Percentiles rank a stretch among this genome's conserved stretches.
phyloP scores from a whole-genome alignment of 2,888 invertebrate genomes.

The Odontomyia ornata region DNA sequence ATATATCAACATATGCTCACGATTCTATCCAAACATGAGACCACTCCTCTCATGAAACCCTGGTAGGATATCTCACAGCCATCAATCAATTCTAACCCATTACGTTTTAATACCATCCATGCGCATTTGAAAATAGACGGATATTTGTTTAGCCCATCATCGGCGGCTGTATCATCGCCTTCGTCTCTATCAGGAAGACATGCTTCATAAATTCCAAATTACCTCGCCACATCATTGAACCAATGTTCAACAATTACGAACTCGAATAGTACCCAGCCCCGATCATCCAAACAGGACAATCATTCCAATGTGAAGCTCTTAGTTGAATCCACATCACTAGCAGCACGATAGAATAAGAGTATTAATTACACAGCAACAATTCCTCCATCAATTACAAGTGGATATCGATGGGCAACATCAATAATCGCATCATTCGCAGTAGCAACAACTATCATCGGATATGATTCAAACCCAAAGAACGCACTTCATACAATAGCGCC shows the following conservation, averaged over 20 bases:
- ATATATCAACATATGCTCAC: constrained; percentile 63
- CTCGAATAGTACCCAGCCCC: constrained; percentile 67
- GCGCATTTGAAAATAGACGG: constrained; percentile 71
- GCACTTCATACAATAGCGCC: constrained; percentile 55
- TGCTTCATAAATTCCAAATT: constrained; percentile 65
- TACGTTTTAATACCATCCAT: constrained; percentile 67
- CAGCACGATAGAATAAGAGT: constrained; percentile 50
- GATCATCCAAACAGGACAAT: constrained; percentile 50
- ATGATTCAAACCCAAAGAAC: constrained; percentile 43
- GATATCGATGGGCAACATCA: constrained; percentile 47
- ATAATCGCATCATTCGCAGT: neutral
- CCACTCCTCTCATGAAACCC: constrained; percentile 67
- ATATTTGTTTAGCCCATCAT: constrained; percentile 67
- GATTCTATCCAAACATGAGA: constrained; percentile 67
- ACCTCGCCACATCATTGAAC: constrained; percentile 68
- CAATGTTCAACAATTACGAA: constrained; percentile 46
- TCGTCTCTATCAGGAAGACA: constrained; percentile 64
- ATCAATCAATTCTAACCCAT: constrained; percentile 65
- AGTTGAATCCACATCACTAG: constrained; percentile 57
- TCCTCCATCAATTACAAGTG: constrained; percentile 55
- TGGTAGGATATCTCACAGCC: constrained; percentile 63
- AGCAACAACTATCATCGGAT: constrained; percentile 57
- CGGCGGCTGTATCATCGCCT: constrained; percentile 60
- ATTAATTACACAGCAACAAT: constrained; percentile 62
- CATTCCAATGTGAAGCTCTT: constrained; percentile 28